Evolutionary conservation across 1,140 invertebrate genomes (phyloP), one percentile per base, ranked within the genome.

Genomic region (Drosophila repleta): DNA sequence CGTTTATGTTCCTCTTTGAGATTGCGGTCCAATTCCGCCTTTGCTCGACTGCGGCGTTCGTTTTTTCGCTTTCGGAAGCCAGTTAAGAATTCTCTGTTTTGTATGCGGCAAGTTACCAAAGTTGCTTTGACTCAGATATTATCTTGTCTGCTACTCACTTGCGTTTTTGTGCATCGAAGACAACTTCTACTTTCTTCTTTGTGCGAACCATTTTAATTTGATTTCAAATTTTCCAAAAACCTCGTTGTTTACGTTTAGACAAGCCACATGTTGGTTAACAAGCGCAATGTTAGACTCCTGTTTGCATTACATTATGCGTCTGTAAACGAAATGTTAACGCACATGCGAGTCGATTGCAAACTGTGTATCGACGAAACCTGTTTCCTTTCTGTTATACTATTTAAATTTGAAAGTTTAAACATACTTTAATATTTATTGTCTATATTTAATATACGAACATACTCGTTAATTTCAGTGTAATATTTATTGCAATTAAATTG

Each of bases 21-120:
- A 78, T 94, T 93, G 61, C 93, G 91, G 74, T 96, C 93, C 21
- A 96, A 90, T 78, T 96, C 93, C 75, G 95, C 94, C 83, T 95
- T 93, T 1, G 95, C 95, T 77, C 95, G 94, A 75, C 95, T 94
- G 70, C 94, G 94, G 60, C 96, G 92, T 88, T 96, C 94, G 17
- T 96, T 78, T 89, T 96, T 96, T 71, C 96, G 92, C 91, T 96
- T 96, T 43, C 93, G 95, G 92, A 96, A 96, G 5, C 96, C 96
- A 62, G 94, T 94, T 32, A 96, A 91, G 90, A 95, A 96, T 39
- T 96, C 95, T 91, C 95, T 95, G 68, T 7, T 7, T 74, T 74
- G 55, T 39, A 20, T 21, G 11, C 7, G 0, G 0, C 18, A 2
- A 17, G 11, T 13, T 21, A 35, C 39, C 1, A 4, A 1, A 2